These are phyloP conservation scores for Onthophagus sagittarius DNA, from an alignment of 2,888 invertebrate species.

Conservation along the genomic window DNA sequence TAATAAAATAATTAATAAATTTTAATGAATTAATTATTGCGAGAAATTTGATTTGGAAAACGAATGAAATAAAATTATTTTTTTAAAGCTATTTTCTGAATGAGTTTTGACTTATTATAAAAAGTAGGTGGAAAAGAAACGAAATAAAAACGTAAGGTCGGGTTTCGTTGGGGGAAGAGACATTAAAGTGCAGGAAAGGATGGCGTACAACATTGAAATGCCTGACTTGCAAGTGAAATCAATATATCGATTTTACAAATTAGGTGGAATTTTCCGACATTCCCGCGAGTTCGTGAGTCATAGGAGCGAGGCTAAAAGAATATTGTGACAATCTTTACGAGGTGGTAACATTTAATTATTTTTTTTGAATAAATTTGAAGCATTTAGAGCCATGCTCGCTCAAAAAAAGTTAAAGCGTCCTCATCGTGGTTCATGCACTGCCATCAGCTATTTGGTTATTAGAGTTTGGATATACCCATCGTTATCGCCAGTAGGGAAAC, in stretches of 20 bases:
- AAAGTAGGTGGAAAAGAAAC: background rate
- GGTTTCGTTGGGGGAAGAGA: background rate
- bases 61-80: background rate
- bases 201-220: background rate
- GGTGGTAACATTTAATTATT: background rate
- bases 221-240: slow-evolving; percentile 3
- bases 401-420: background rate
- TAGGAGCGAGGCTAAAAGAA: background rate
- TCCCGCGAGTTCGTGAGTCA: slow-evolving; percentile 1
- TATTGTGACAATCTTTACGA: background rate
- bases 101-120: background rate
- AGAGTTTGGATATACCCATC: slow-evolving; percentile 22
- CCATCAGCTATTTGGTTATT: slow-evolving; percentile 12
- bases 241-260: slow-evolving; percentile 4
- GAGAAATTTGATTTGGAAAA: too few species aligned
- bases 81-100: background rate
- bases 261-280: slow-evolving; percentile 11
- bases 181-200: background rate
- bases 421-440: slow-evolving; percentile 6
- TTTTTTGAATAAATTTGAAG: background rate
- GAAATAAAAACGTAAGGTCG: background rate
- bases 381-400: background rate
- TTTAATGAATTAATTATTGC: too few species aligned
- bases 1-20: too few species aligned
- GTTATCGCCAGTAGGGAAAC: background rate